Conservation (phyloP, 2,888 invertebrate species). For the Rotaria sp. region DNA sequence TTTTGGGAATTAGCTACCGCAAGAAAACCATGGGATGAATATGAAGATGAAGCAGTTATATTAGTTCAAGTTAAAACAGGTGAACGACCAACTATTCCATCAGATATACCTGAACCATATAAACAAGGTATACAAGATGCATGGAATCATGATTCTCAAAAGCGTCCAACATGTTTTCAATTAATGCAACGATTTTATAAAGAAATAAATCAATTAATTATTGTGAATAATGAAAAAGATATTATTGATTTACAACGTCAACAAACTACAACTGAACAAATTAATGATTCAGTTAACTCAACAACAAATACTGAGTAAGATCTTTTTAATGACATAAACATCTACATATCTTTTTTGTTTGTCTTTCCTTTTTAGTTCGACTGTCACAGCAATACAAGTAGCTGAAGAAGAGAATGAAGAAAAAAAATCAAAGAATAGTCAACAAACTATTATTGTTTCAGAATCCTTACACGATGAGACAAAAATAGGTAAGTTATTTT, state of each 20-base stretch:
- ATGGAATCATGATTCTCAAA: not conserved
- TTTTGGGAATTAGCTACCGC: not conserved
- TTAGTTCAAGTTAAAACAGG: not conserved
- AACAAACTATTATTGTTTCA: not conserved
- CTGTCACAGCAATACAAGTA: not conserved
- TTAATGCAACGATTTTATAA: not conserved
- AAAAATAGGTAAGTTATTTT: not conserved
- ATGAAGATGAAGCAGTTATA: not conserved
- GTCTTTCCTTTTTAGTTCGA: not conserved
- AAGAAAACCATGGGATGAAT: not conserved
- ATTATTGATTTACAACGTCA: not conserved
- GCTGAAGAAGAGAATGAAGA: not conserved
- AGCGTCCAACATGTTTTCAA: not conserved
- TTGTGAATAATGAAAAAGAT: not conserved
- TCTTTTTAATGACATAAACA: not conserved
- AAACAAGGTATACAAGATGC: not conserved
- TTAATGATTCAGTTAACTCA: not conserved
- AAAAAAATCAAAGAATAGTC: not conserved
- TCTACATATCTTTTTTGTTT: no score
- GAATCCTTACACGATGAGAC: not conserved
- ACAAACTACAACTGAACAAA: no score
- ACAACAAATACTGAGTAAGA: not conserved
- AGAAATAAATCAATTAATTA: not conserved
- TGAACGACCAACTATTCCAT: not conserved
- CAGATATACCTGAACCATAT: not conserved